Percentiles rank a stretch among this genome's conserved stretches.
Evolutionary conservation across 2,113 vertebrate genomes (phyloP).

Genomic region (Caracal caracal): DNA sequence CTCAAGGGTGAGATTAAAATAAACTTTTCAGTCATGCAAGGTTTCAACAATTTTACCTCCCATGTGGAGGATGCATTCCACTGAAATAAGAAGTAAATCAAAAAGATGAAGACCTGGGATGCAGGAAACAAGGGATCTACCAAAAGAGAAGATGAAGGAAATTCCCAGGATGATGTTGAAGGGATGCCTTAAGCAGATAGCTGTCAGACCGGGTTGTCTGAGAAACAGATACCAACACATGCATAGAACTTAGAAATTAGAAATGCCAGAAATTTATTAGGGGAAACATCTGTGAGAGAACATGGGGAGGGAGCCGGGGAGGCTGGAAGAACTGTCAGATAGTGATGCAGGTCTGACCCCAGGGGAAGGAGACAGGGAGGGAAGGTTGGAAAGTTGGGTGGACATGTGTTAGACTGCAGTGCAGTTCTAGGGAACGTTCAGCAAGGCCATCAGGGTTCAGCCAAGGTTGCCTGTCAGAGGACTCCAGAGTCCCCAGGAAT

Average conservation of each 20-base stretch:
- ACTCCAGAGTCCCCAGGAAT: neutral
- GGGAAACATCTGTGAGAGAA: neutral
- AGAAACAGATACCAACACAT: neutral
- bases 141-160: neutral
- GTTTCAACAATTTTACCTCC: conserved; percentile 69
- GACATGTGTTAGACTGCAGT: rapidly evolving
- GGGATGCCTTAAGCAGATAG: neutral
- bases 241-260: neutral
- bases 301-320: neutral
- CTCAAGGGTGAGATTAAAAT: conserved; percentile 69
- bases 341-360: neutral
- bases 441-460: neutral
- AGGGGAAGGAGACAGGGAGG: neutral
- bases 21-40: conserved; percentile 62
- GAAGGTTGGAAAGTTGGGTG: neutral
- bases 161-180: neutral
- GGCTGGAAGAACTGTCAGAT: neutral
- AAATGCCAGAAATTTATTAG: neutral
- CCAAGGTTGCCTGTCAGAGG: neutral
- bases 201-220: neutral
- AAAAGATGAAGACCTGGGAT: conserved; percentile 21
- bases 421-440: neutral
- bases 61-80: conserved; percentile 56
- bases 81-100: conserved; percentile 41
- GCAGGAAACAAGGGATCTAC: neutral